These are phyloP conservation scores for Laticauda laticaudata DNA, from an alignment of 2,113 vertebrate genomes.

Conservation along the genomic window DNA sequence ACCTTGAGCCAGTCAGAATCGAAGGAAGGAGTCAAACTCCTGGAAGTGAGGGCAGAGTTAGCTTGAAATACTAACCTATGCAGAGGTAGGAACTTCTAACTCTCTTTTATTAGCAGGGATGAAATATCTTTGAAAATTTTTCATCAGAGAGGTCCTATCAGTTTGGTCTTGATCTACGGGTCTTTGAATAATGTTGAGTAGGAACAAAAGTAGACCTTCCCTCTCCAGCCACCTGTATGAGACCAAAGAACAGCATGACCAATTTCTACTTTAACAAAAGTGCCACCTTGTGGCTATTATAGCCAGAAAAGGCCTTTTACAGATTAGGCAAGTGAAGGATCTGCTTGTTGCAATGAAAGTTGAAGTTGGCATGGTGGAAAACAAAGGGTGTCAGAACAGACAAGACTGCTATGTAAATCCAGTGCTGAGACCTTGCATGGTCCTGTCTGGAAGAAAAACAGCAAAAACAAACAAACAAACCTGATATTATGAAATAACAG, in stretches of 20 bases:
- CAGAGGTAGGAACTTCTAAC: too few relatives aligned
- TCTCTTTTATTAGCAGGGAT: too few relatives aligned
- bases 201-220: background rate
- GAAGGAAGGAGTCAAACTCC: too few relatives aligned
- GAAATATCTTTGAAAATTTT: too few relatives aligned
- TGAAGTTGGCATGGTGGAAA: background rate
- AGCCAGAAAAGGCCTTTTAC: background rate
- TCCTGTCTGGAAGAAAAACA: background rate
- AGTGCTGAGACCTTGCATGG: background rate
- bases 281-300: background rate
- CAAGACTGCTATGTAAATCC: background rate
- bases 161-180: background rate
- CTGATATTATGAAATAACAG: background rate
- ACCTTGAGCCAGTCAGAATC: too few relatives aligned
- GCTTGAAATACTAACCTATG: too few relatives aligned
- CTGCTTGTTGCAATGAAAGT: background rate
- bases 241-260: background rate
- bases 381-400: background rate
- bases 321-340: background rate
- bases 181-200: background rate
- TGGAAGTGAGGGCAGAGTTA: too few relatives aligned
- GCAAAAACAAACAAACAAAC: background rate
- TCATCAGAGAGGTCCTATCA: background rate
- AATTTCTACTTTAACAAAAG: background rate
- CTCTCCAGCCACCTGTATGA: background rate